These are phyloP conservation scores for Drosophila fungiperda DNA, from an alignment of 2,888 invertebrate species.

Conservation along the genomic window DNA sequence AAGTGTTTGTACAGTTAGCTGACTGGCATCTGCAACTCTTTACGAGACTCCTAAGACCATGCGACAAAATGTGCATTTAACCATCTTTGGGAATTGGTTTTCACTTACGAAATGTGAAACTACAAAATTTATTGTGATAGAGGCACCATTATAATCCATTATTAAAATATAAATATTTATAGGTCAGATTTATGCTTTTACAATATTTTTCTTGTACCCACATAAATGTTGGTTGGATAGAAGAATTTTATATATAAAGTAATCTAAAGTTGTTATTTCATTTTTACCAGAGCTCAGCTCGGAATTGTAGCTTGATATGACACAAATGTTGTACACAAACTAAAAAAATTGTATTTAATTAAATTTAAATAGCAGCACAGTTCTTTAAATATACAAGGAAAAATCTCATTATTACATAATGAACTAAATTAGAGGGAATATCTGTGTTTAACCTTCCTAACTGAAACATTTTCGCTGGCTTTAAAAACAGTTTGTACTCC, in stretches of 20 bases:
- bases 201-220: background rate
- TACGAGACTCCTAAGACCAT: constrained; percentile 12
- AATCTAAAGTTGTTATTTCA: background rate
- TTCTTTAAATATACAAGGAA: background rate
- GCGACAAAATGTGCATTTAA: constrained; percentile 15
- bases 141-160: constrained; percentile 3
- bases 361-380: background rate
- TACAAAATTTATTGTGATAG: constrained; percentile 9
- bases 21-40: constrained; percentile 22
- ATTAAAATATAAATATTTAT: background rate
- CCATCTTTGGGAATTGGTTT: constrained; percentile 10
- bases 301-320: background rate
- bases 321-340: background rate
- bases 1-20: constrained; percentile 30
- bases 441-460: background rate
- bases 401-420: background rate
- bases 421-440: background rate
- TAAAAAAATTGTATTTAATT: background rate
- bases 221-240: background rate
- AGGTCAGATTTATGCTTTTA: constrained; percentile 15
- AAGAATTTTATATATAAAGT: background rate
- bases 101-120: constrained; percentile 24
- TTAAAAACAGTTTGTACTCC: constrained; percentile 1
- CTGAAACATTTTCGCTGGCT: background rate
- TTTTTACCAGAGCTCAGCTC: too few relatives aligned